phyloP scores from a whole-genome alignment of 2,113 vertebrate genomes.

The Nothoprocta pentlandii region DNA sequence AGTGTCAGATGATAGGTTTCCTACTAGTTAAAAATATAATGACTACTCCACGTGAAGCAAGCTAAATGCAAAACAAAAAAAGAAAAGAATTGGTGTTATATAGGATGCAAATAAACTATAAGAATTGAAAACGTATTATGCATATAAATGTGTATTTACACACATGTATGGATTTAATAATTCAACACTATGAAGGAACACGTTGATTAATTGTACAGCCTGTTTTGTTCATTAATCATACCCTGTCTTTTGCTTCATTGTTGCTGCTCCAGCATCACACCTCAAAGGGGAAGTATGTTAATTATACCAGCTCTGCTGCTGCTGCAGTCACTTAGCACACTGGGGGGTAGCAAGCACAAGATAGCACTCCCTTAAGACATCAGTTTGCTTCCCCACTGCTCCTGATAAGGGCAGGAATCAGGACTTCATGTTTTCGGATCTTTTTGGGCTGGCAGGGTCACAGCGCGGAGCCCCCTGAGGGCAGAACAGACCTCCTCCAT shows the following conservation, averaged over 20 bases:
- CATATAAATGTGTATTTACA: background rate
- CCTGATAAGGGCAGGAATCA: constrained; percentile 12
- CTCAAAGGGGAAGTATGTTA: background rate
- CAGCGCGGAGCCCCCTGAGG: background rate
- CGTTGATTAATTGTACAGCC: background rate
- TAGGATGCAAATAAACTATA: background rate
- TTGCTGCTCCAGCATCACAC: background rate
- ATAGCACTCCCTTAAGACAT: background rate
- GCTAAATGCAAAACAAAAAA: constrained; percentile 29
- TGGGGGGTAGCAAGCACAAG: background rate
- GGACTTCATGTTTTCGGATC: background rate
- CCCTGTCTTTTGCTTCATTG: background rate
- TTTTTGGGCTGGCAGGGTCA: background rate
- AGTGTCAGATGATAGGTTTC: constrained; percentile 75
- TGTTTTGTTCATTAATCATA: background rate
- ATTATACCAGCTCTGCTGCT: constrained; percentile 12
- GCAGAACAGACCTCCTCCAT: background rate
- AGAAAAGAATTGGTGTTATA: background rate
- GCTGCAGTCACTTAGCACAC: background rate
- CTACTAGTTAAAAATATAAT: constrained; percentile 60
- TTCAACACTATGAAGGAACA: background rate
- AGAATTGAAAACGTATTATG: constrained; percentile 8
- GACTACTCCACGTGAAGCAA: constrained; percentile 40
- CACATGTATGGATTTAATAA: background rate
- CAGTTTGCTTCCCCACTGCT: background rate